A percentile compares a stretch with the other conserved stretches of the same genome.
Evolutionary conservation across 2,113 vertebrate genomes (phyloP).

Genomic region (Scomber colias): DNA sequence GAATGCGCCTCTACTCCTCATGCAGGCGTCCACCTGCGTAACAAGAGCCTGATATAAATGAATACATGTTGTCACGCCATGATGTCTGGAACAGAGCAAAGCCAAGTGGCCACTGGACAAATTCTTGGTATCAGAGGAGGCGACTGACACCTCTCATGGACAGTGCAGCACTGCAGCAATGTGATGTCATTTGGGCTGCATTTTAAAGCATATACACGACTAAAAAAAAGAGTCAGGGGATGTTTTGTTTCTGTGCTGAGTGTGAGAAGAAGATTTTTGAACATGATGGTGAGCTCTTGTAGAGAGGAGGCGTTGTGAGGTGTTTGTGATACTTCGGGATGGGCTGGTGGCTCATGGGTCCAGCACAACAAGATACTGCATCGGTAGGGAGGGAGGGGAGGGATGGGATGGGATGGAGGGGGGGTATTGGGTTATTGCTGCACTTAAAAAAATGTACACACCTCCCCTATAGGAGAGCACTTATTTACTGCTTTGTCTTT

Average conservation of each 20-base stretch:
- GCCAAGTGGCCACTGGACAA: slow-evolving; percentile 59
- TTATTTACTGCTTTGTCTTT: slow-evolving; percentile 16
- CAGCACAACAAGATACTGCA: slow-evolving; percentile 67
- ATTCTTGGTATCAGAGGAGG: slow-evolving; percentile 46
- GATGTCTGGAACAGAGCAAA: slow-evolving; percentile 68
- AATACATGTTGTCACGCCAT: slow-evolving; percentile 68
- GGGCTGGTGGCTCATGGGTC: slow-evolving; percentile 64
- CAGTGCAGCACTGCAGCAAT: slow-evolving; percentile 75
- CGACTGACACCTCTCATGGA: slow-evolving; percentile 71
- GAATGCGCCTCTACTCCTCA: slow-evolving; percentile 49
- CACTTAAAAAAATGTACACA: slow-evolving; percentile 39
- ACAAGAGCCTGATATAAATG: slow-evolving; percentile 41
- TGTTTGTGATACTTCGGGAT: slow-evolving; percentile 65
- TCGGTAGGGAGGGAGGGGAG: slow-evolving; percentile 28
- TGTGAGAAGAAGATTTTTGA: slow-evolving; percentile 21
- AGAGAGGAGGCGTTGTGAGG: slow-evolving; percentile 44
- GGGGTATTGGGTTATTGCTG: slow-evolving; percentile 57
- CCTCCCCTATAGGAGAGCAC: not conserved
- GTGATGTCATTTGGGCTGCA: slow-evolving; percentile 72
- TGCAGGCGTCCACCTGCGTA: slow-evolving; percentile 67
- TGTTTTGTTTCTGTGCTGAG: not conserved
- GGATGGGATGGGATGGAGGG: not conserved
- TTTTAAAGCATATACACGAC: slow-evolving; percentile 29
- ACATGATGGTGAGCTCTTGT: slow-evolving; percentile 3
- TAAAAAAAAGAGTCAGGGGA: slow-evolving; percentile 8